A percentile compares a stretch with the other conserved stretches of the same genome.
Evolutionary conservation across 2,113 vertebrate species (phyloP).

Genomic region (Sprattus sprattus): DNA sequence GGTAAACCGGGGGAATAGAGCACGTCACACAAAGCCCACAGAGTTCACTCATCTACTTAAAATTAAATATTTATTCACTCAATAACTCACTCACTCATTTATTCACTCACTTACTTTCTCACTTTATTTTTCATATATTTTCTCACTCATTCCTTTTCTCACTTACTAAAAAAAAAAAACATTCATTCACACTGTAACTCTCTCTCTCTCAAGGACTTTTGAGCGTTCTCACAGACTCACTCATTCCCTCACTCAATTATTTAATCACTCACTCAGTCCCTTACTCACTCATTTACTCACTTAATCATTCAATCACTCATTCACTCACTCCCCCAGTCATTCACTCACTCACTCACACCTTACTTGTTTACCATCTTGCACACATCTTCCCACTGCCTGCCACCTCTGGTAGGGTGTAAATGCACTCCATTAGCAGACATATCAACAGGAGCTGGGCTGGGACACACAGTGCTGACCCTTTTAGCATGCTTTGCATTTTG

Average conservation of each 20-base stretch:
- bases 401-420: neutral
- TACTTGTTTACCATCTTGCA: neutral
- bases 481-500: neutral
- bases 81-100: too few species aligned
- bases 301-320: neutral
- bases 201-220: neutral
- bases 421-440: neutral
- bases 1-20: neutral
- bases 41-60: neutral
- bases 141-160: neutral
- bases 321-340: neutral
- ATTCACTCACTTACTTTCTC: neutral
- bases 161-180: neutral
- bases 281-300: neutral
- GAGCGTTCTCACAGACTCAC: too few species aligned
- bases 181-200: neutral
- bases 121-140: too few species aligned
- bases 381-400: neutral
- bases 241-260: neutral
- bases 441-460: neutral
- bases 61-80: too few species aligned
- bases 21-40: neutral
- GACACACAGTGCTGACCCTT: neutral
- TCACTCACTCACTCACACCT: neutral
- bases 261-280: neutral